Base-by-base conservation (phyloP, 2,888 invertebrate species). In the Caenorhabditis afra region DNA sequence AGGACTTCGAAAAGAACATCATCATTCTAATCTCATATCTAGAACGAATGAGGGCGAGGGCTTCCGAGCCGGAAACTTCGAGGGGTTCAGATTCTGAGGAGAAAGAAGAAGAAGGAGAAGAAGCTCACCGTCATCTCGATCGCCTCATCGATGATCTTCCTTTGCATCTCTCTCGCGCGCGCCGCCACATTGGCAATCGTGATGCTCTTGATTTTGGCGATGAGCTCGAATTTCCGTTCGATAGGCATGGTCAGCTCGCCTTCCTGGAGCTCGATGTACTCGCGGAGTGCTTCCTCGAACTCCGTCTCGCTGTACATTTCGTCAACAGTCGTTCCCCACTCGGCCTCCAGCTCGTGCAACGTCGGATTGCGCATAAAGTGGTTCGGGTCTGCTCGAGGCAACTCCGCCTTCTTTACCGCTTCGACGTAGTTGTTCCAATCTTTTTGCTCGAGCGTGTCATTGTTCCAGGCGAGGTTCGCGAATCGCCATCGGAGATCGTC, bases 151-250 rank as follows among this genome's bases (percentile, higher is more conserved):
- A 78, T 35, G 11, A 45, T 14, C 18, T 61, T 22, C 1, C 5
- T 39, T 61, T 78, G 77, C 23, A 64, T 44, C 8, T 61, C 47
- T 1, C 7, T 55, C 7, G 77, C 70, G 10, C 23, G 49, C n/a
- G 12, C 11, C 18, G 53, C 18, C 1, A 50, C 57, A 16, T 64
- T 50, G n/a, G 47, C 44, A 35, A 73, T 2, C 1, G 71, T 73
- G 18, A 73, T 49, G 18, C 11, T 29, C 12, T 64, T 64, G 16
- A 73, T 16, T 14, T 44, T 57, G 1, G 29, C 50, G 20, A 73
- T 57, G 11, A 73, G 12, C 4, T 73, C 71, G 1, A 73, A 64
- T 41, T 73, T 73, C 8, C 64, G 57, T 39, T 73, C 71, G 16
- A 73, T 50, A 14, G 71, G 23, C 3, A 73, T 47, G 12, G 29